A percentile compares a stretch with the other conserved stretches of the same genome.
phyloP scores from a whole-genome alignment of 1,140 invertebrate species.

The Steinernema khuongi region DNA sequence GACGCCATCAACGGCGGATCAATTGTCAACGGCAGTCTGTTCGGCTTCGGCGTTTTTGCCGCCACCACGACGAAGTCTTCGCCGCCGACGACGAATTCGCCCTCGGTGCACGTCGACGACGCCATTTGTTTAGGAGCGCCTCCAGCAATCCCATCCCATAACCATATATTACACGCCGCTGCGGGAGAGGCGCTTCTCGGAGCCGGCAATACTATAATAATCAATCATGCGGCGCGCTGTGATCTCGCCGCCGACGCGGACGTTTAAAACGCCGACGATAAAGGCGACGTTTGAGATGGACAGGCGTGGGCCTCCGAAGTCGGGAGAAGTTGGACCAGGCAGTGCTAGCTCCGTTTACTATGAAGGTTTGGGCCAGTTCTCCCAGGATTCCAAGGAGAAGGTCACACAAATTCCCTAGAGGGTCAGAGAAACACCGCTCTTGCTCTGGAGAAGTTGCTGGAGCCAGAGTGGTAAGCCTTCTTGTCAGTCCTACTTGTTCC shows the following conservation, averaged over 20 bases:
- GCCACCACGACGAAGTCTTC: not conserved
- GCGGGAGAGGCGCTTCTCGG: not conserved
- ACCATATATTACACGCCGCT: constrained; percentile 16
- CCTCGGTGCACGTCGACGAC: not conserved
- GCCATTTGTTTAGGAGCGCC: constrained; percentile 11
- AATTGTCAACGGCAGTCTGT: constrained; percentile 6
- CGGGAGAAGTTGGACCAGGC: not conserved
- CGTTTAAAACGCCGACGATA: not conserved
- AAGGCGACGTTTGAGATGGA: not conserved
- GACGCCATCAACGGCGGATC: constrained; percentile 1
- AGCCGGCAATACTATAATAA: not conserved
- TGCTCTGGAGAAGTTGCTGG: too few species aligned
- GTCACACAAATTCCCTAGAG: too few species aligned
- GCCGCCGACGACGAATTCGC: not conserved
- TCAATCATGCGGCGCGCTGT: constrained; percentile 4
- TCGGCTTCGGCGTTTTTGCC: not conserved
- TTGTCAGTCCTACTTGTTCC: too few species aligned
- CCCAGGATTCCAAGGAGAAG: too few species aligned
- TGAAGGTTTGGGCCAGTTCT: too few species aligned
- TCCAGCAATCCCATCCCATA: constrained; percentile 8
- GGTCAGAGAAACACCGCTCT: too few species aligned
- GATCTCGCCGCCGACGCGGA: constrained; percentile 9
- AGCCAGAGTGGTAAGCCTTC: too few species aligned
- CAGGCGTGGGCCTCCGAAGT: not conserved
- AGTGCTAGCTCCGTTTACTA: not conserved